Evolutionary conservation across 2,888 invertebrate genomes (phyloP).

Genomic region (Amblyjoppa proteus): DNA sequence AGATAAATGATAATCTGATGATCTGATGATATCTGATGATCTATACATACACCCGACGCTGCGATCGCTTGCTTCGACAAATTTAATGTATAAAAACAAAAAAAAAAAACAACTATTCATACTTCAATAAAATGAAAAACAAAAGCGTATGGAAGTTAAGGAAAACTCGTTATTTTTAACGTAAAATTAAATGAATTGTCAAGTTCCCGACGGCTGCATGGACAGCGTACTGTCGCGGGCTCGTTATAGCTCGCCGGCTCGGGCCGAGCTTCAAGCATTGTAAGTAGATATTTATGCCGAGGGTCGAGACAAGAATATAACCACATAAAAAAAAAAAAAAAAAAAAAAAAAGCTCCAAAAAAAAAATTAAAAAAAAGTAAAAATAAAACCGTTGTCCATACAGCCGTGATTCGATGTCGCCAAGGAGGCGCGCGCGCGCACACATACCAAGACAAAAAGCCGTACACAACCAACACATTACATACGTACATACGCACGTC

Average conservation of each 20-base stretch:
- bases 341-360: not conserved
- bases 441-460: conserved; percentile 43
- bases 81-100: conserved; percentile 81
- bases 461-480: conserved; percentile 69
- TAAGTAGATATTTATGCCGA: conserved; percentile 60
- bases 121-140: conserved; percentile 64
- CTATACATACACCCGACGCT: conserved; percentile 77
- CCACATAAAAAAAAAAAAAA: not conserved
- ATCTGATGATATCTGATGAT: conserved; percentile 79
- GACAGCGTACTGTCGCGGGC: conserved; percentile 51
- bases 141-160: conserved; percentile 71
- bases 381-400: conserved; percentile 68
- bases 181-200: conserved; percentile 52
- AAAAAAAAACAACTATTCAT: conserved; percentile 68
- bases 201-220: conserved; percentile 70
- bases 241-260: conserved; percentile 46
- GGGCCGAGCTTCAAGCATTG: conserved; percentile 64
- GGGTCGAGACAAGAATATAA: not conserved
- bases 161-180: conserved; percentile 74
- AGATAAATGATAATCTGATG: conserved; percentile 79
- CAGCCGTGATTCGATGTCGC: conserved; percentile 65
- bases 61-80: conserved; percentile 82
- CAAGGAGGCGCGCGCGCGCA: conserved; percentile 37
- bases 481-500: conserved; percentile 74
- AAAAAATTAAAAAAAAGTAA: conserved; percentile 15